A percentile compares a stretch with the other conserved stretches of the same genome.
phyloP scores from a whole-genome alignment of 2,888 invertebrate species.

The Glomeris marginata region DNA sequence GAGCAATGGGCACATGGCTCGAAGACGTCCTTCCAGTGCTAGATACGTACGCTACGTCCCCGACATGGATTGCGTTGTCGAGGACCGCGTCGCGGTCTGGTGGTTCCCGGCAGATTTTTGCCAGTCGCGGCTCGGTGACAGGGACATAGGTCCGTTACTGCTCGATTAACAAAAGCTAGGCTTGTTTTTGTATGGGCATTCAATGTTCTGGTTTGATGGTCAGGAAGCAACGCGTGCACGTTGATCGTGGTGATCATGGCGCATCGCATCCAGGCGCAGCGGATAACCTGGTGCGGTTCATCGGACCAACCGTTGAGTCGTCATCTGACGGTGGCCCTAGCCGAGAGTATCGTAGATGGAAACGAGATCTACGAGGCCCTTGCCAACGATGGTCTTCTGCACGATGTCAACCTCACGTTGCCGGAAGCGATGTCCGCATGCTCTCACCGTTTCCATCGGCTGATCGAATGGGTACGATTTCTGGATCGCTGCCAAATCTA shows the following conservation, averaged over 20 bases:
- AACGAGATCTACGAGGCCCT: constrained; percentile 15
- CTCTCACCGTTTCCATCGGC: not conserved
- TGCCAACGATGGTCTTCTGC: constrained; percentile 11
- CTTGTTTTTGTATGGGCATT: no score
- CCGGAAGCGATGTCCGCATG: constrained; percentile 15
- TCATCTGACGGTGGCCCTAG: constrained; percentile 12
- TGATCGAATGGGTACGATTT: constrained; percentile 14
- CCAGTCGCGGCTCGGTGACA: constrained; percentile 15
- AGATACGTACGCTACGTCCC: constrained; percentile 14
- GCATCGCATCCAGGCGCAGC: constrained; percentile 9
- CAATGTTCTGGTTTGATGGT: not conserved
- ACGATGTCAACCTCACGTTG: constrained; percentile 13
- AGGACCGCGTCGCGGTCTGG: constrained; percentile 13
- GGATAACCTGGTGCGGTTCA: constrained; percentile 10
- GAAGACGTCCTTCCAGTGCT: not conserved
- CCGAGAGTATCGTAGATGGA: constrained; percentile 15
- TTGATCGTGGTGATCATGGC: constrained; percentile 15
- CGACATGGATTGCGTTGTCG: constrained; percentile 5
- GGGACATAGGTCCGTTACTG: constrained; percentile 10
- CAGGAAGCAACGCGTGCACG: constrained; percentile 17
- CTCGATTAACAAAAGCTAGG: not conserved
- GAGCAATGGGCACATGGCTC: no score
- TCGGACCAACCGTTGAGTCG: constrained; percentile 11
- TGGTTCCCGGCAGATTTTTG: constrained; percentile 16
- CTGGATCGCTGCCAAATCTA: not conserved